Conservation (phyloP, 2,113 vertebrate genomes). For the Neodon shergylaensis region DNA sequence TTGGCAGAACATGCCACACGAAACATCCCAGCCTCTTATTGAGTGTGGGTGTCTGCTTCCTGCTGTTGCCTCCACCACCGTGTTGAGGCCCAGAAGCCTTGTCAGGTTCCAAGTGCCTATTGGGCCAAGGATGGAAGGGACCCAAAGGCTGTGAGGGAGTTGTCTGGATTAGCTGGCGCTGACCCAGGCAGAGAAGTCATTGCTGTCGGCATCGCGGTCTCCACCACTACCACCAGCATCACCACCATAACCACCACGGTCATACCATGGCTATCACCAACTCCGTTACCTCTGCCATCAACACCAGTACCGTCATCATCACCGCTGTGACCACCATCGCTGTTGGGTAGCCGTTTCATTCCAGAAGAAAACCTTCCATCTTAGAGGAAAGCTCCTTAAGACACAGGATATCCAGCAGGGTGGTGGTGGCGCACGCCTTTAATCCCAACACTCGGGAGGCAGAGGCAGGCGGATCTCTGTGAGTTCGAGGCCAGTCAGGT, state of each 20-base stretch:
- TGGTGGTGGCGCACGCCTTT: too few relatives aligned
- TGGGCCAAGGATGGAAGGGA: neutral
- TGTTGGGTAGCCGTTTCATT: neutral
- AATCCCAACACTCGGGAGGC: too few relatives aligned
- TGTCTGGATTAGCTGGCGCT: neutral
- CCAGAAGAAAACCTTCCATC: neutral
- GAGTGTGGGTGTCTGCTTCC: conserved; percentile 43
- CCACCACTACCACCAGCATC: neutral
- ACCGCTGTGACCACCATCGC: accelerated
- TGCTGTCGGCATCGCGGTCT: neutral
- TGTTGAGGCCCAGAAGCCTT: conserved; percentile 29
- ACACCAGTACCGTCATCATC: accelerated
- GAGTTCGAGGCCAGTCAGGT: too few relatives aligned
- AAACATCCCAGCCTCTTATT: neutral
- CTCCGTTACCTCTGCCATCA: neutral
- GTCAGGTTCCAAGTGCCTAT: neutral
- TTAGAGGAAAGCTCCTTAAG: neutral
- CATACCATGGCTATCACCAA: neutral
- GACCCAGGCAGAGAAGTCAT: neutral
- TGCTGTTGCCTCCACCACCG: neutral
- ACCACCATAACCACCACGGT: accelerated
- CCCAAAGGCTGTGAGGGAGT: neutral
- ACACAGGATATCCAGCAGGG: neutral
- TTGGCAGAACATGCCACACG: conserved; percentile 59
- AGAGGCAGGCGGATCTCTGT: too few relatives aligned